Conservation (phyloP, 2,113 vertebrate genomes). For the Xenotilapia caudafasciata region DNA sequence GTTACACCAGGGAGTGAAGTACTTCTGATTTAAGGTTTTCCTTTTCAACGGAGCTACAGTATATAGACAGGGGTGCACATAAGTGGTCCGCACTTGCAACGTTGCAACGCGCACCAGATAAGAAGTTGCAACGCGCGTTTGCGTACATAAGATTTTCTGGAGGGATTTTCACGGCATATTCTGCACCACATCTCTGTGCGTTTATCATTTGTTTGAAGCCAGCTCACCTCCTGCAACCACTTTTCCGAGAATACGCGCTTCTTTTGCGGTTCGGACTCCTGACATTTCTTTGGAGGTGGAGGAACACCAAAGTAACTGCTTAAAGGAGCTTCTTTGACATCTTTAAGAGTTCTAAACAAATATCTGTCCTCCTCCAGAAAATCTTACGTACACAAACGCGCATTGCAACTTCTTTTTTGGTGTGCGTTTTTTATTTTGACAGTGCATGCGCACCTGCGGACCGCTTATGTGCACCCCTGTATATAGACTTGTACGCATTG, state of each 20-base stretch:
- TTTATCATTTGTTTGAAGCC: too few species aligned
- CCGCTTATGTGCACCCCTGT: fast-evolving
- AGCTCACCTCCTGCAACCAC: too few species aligned
- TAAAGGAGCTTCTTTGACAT: background rate
- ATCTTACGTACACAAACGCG: fast-evolving
- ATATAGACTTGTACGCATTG: background rate
- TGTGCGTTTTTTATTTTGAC: background rate
- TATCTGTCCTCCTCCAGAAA: background rate
- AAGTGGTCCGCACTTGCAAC: background rate
- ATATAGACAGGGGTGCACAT: background rate
- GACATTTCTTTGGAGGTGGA: background rate
- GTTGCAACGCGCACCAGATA: background rate
- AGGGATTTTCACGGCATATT: background rate
- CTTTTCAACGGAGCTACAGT: background rate
- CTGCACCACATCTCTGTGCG: background rate
- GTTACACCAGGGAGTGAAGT: background rate
- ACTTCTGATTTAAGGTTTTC: background rate
- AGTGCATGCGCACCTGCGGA: background rate
- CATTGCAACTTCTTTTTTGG: background rate
- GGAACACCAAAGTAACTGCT: background rate
- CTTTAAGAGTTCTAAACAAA: background rate
- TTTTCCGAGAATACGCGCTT: fast-evolving
- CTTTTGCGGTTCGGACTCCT: background rate
- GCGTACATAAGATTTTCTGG: background rate
- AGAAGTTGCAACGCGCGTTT: fast-evolving